Percentiles rank a stretch among this genome's conserved stretches.
phyloP scores from a whole-genome alignment of 1,140 invertebrate genomes.

The Rhyacophila brunnea region DNA sequence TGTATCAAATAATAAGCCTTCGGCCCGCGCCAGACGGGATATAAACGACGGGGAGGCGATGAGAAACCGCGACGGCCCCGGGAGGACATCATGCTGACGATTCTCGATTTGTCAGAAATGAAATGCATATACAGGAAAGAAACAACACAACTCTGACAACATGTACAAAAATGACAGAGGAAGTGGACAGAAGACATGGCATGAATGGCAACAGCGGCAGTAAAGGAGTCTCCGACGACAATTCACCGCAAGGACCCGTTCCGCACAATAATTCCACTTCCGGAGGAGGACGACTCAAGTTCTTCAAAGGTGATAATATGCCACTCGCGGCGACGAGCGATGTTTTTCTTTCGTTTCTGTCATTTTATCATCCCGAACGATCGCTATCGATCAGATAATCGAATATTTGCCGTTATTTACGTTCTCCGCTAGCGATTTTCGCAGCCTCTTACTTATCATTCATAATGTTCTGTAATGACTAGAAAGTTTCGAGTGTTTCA shows the following conservation, averaged over 20 bases:
- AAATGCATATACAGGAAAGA: slow-evolving; percentile 58
- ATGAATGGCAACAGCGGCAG: slow-evolving; percentile 62
- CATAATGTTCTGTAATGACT: slow-evolving; percentile 17
- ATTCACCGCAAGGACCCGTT: slow-evolving; percentile 7
- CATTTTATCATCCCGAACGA: neutral
- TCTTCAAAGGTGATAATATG: slow-evolving; percentile 56
- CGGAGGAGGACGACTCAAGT: slow-evolving; percentile 59
- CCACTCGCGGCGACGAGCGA: no score
- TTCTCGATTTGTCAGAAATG: slow-evolving; percentile 42
- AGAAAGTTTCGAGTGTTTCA: slow-evolving; percentile 54
- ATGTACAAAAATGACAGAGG: slow-evolving; percentile 66
- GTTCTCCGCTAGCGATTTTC: neutral
- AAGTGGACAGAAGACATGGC: slow-evolving; percentile 62
- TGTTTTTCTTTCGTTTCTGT: no score
- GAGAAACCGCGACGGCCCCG: slow-evolving; percentile 14
- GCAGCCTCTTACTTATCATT: slow-evolving; percentile 8
- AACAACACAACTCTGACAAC: slow-evolving; percentile 59
- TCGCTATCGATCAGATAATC: neutral
- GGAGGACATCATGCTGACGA: slow-evolving; percentile 16
- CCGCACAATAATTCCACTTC: slow-evolving; percentile 9
- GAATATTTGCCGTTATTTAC: slow-evolving; percentile 4
- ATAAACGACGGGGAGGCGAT: slow-evolving; percentile 1
- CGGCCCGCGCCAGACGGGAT: neutral
- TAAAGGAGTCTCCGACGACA: slow-evolving; percentile 26
- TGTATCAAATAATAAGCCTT: slow-evolving; percentile 8